Base-by-base conservation (phyloP, 2,797 vertebrate species). In the Rhinella marina region DNA sequence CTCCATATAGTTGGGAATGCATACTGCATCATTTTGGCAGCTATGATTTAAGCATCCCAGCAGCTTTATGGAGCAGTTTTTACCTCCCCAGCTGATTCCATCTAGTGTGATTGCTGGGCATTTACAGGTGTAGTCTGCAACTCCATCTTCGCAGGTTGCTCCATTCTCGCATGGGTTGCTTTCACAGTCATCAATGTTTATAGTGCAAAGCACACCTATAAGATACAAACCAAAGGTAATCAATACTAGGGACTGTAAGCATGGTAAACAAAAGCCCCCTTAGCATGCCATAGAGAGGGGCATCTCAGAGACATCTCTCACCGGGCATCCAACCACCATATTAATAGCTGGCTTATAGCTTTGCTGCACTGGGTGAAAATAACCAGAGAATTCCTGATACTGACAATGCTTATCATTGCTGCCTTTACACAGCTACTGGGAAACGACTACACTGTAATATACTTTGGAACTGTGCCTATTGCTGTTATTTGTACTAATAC, bases 171-270 rank as follows among this genome's bases (percentile, higher is more conserved):
- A 99, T 7, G 98, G 98, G 77, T 91, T 90, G 50, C 94, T 96
- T 89, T 96, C 94, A 87, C 98, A 99, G 87, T 99, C 98, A 0
- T 99, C 93, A 70, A 97, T 93, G 87, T 99, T 95, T 13, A 95
- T 94, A 92, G 97, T 95, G 90, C 98, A 99, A 2, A 95, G 93
- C 14, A 94, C 88, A 88, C 98, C 98, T 99, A 92, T 0, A 23
- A 56, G 84, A 76, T 29, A 57, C 84, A n/a, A 79, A 41, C 6
- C 6, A 83, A 29, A 83, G 2, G 56, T 11, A 7, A n/a, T 21
- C 41, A 41, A 52, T 32, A 12, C 57, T 29, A n/a, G 3, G n/a
- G 11, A 80, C 17, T 29, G 25, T 2, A 59, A 80, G 25, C 56
- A 80, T 21, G 7, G 57, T 7, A 16, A 23, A 23, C 10, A 4